Evolutionary conservation across 2,797 vertebrate genomes (phyloP).

Genomic region (Tapirus indicus): DNA sequence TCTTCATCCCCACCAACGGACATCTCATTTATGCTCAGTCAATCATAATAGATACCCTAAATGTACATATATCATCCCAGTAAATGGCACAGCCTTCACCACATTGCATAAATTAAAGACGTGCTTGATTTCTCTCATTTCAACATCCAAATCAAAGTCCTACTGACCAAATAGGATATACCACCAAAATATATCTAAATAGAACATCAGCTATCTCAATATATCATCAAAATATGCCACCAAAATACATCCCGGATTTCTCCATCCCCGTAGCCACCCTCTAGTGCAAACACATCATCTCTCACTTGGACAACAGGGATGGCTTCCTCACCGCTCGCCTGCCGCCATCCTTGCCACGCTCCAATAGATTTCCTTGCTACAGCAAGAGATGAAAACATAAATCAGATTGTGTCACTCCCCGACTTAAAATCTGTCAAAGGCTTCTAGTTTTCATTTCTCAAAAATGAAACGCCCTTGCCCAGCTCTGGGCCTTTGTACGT

Average conservation of each 20-base stretch:
- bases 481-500: not conserved
- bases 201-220: not conserved
- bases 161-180: not conserved
- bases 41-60: not conserved
- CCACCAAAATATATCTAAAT: not conserved
- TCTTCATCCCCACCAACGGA: not conserved
- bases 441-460: not conserved
- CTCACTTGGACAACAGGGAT: not conserved
- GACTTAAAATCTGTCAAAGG: not conserved
- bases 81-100: not conserved
- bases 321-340: not conserved
- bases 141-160: not conserved
- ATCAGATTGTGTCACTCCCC: not conserved
- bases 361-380: not conserved
- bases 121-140: constrained; percentile 4
- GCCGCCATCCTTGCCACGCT: not conserved
- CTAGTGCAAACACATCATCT: not conserved
- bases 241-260: not conserved
- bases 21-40: not conserved
- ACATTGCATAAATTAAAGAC: not conserved
- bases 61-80: not conserved
- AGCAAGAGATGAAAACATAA: not conserved
- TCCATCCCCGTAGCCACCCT: not conserved
- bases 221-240: not conserved
- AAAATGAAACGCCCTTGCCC: not conserved